These are phyloP conservation scores for Hydractinia symbiolongicarpus DNA, from an alignment of 30 jellyfish, hydroid and myxozoan genomes.

Conservation along the genomic window DNA sequence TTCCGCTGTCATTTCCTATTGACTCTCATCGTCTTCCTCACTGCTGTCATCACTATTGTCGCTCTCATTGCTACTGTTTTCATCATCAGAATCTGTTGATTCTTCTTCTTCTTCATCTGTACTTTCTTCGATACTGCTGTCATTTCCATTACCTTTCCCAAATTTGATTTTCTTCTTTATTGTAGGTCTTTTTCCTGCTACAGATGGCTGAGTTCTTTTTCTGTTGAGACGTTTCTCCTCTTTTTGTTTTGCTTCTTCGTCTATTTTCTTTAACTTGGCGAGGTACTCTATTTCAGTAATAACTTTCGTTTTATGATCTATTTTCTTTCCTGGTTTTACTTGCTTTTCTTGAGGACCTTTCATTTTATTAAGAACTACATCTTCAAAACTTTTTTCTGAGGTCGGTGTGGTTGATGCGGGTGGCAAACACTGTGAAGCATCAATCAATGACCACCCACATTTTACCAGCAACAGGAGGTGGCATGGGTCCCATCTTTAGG, in stretches of 20 bases:
- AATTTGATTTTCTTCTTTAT: too few species aligned
- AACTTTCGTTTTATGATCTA: conserved; percentile 27
- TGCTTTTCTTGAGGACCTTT: conserved; percentile 21
- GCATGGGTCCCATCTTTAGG: neutral
- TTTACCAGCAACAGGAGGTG: neutral
- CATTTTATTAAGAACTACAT: conserved; percentile 14
- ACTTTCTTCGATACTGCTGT: too few species aligned
- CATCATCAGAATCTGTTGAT: too few species aligned
- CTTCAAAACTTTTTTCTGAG: conserved; percentile 18
- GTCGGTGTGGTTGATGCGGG: neutral
- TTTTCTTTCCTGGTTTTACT: conserved; percentile 15
- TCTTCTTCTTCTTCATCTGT: too few species aligned
- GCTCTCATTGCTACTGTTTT: too few species aligned
- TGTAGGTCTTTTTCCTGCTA: neutral
- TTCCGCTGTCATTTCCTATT: neutral
- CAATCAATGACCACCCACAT: conserved; percentile 5
- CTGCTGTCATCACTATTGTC: too few species aligned
- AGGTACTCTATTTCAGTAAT: conserved; percentile 20
- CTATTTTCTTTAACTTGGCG: neutral
- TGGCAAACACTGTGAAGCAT: neutral
- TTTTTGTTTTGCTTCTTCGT: neutral
- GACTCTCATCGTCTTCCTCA: too few species aligned
- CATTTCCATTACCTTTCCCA: too few species aligned
- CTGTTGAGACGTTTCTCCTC: neutral
- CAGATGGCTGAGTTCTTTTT: neutral